Evolutionary conservation across 2,797 vertebrate genomes (phyloP), one percentile per base, ranked within the genome.

Genomic region (Kryptolebias ocellatus): DNA sequence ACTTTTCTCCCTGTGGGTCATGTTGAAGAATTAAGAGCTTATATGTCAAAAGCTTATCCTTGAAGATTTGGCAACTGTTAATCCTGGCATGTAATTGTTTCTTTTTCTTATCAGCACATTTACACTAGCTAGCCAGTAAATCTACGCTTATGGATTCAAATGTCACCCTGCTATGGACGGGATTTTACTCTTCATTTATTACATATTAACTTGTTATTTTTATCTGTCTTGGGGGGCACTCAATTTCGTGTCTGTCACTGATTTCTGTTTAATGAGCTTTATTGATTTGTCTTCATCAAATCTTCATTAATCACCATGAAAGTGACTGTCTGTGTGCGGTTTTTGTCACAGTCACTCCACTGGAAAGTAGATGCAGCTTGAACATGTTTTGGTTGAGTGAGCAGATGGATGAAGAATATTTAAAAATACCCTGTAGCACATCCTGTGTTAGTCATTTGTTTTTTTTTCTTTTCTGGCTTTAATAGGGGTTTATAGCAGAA

Each of bases 221-320:
- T 81, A 74, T 86, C 79, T 52, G 29, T 64, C 56, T 79, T 55
- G 63, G 53, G 55, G 75, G 44, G 56, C 45, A 6, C 78, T 85
- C 67, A 68, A 81, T 86, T 80, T 74, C 65, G 53, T 80, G 67
- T 77, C 65, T 76, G 63, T 45, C 61, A 6, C 69, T 81, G 71
- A 85, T 88, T 88, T 83, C 67, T 81, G 31, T 87, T 86, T 85
- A 87, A 90, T 84, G 79, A 87, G 83, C 53, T 55, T 55, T 80
- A 89, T 89, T 86, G 85, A 91, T 89, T 85, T 75, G 62, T 70
- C 66, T 67, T 86, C 80, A 87, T 91, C 81, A 87, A 81, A 83
- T 87, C 65, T 73, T 78, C 76, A 87, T 87, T 83, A 70, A 75
- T 90, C 85, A 78, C 79, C 68, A 74, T 70, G 74, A 82, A 84